Evolutionary conservation across 2,113 vertebrate species (phyloP), one percentile per base, ranked within the genome.

Genomic region (Verasper variegatus): DNA sequence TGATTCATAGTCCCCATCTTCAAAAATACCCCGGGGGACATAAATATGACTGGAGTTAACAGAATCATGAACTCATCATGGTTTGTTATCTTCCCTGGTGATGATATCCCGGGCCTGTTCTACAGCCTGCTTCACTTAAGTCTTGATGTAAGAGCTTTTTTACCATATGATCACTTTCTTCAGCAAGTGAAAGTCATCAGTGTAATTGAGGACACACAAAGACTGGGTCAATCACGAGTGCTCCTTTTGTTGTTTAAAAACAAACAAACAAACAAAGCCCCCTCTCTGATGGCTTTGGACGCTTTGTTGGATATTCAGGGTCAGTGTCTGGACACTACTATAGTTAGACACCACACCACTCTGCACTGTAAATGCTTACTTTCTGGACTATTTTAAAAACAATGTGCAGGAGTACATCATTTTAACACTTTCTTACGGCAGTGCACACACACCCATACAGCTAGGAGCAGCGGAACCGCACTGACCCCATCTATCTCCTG

Each of bases 101-200:
- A 71, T 47, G 24, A 67, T 72, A 37, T 37, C 35, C 40, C 12
- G 13, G 40, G 40, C 40, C 35, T 52, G 51, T 56, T 74, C 26
- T 74, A 21, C 17, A 66, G 42, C 24, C 47, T 18, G 12, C 14
- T 47, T 37, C 59, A 51, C 42, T 68, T 71, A n/a, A 24, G 49
- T 56, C 18, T 56, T 71, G 60, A 66, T 65, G 17, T 56, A 37
- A 49, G 52, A 68, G n/a, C 45, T 47, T 71, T 31, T 67, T 68
- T 65, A 45, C 17, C 23, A 5, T 27, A 55, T 56, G n/a, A 74
- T 74, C 60, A 67, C 2, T 77, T 73, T 68, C 12, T 62, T 61
- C 2, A 45, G 31, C 37, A 60, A 37, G n/a, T 35, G 35, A 71
- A 60, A 45, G 42, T 23, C 35, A 76, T 21, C 10, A 2, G 20